Conservation (phyloP, 2,888 invertebrate genomes). For the Acleris cristana region DNA sequence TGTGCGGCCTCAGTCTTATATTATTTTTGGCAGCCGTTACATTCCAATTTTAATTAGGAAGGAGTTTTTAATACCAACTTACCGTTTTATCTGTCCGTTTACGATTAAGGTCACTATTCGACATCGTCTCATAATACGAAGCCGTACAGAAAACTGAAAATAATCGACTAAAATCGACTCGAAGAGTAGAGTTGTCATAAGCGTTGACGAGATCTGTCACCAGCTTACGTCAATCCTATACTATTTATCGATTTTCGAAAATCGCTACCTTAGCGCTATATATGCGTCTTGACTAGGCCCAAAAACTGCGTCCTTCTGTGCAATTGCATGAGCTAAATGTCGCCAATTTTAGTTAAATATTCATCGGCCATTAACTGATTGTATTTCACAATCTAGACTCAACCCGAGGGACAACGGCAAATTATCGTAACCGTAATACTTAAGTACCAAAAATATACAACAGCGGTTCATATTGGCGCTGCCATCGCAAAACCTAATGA, state of each 20-base stretch:
- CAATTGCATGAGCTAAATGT: neutral
- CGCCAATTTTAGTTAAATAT: neutral
- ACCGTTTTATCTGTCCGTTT: too few species aligned
- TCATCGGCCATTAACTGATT: conserved; percentile 12
- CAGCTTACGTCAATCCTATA: too few species aligned
- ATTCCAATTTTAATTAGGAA: conserved; percentile 22
- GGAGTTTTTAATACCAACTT: neutral
- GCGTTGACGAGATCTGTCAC: too few species aligned
- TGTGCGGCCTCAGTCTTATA: conserved; percentile 13
- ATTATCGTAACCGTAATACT: conserved; percentile 28
- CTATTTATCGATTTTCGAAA: too few species aligned
- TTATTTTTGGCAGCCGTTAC: conserved; percentile 28
- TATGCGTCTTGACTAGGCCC: too few species aligned
- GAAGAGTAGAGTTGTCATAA: too few species aligned
- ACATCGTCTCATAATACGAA: too few species aligned
- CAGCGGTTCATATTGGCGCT: conserved; percentile 5
- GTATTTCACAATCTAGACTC: conserved; percentile 20
- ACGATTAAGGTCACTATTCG: too few species aligned
- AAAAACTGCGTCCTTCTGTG: too few species aligned
- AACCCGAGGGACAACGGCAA: conserved; percentile 14
- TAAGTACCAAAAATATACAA: conserved; percentile 18
- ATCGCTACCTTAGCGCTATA: too few species aligned
- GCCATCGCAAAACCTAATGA: conserved; percentile 1
- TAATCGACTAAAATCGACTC: too few species aligned
- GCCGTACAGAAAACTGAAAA: too few species aligned